Evolutionary conservation across 2,797 vertebrate genomes (phyloP), one percentile per base, ranked within the genome.

Genomic region (Hipposideros larvatus): DNA sequence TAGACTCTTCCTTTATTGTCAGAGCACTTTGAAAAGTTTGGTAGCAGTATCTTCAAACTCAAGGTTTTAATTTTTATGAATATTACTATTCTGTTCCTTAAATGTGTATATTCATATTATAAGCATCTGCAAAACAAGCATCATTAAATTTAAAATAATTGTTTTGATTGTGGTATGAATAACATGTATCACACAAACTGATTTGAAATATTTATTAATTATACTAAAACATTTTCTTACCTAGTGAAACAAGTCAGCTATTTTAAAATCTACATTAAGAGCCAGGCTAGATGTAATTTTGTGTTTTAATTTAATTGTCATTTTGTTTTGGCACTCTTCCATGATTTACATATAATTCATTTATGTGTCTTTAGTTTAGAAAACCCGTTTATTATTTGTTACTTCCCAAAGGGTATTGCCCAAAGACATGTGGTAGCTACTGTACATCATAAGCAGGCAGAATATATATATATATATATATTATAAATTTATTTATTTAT

Each of bases 91-190:
- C 24, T 65, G 7, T 63, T 43, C 51, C 28, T 95, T 78, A 74
- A 51, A 28, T 24, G 55, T 11, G 3, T 31, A 74, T 61, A 34
- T n/a, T 48, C 0, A 8, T 82, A 28, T 46, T 90, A 2, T 74
- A 80, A 82, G 37, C 46, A 70, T 70, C 21, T 92, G 18, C 15
- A 59, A 94, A 87, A 31, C 4, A 57, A 57, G 5, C 46, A 87
- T 63, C 51, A 82, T 11, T 7, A 82, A n/a, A 91, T 73, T 79
- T 37, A 74, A 73, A 91, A 55, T 65, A 55, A 65, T 74, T 79
- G 2, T 77, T 37, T 87, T 53, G 70, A n/a, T 70, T 57, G 0
- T 37, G 14, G 48, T 22, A 34, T 34, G 31, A 79, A 28, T 65
- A 51, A 73, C 48, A n/a, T 11, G 7, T 53, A 14, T 68, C 59